These are phyloP conservation scores for Euura lappo DNA, from an alignment of 1,140 invertebrate species.

Conservation along the genomic window DNA sequence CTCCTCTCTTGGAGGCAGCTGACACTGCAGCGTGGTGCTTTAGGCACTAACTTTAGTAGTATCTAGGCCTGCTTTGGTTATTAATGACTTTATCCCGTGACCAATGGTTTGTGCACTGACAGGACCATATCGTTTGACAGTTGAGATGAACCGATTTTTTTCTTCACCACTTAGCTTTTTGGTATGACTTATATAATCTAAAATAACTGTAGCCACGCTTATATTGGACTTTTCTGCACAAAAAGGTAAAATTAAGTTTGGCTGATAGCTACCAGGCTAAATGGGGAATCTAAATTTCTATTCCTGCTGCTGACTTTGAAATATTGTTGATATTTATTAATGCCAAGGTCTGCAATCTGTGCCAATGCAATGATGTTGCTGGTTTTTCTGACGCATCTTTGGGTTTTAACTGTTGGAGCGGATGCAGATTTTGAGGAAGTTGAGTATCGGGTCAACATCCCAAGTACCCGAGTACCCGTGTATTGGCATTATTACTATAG, in stretches of 20 bases:
- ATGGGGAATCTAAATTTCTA: constrained; percentile 12
- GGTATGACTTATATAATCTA: no score
- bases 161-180: no score
- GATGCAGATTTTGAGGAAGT: constrained; percentile 12
- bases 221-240: constrained; percentile 5
- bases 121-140: constrained; percentile 11
- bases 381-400: constrained; percentile 12
- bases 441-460: constrained; percentile 14
- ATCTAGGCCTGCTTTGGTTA: constrained; percentile 13
- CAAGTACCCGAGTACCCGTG: constrained; percentile 19
- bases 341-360: constrained; percentile 11
- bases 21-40: constrained; percentile 21
- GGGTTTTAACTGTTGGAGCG: background rate
- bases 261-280: constrained; percentile 15
- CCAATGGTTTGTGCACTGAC: constrained; percentile 18
- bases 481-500: no score
- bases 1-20: constrained; percentile 11
- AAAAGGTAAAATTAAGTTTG: constrained; percentile 15
- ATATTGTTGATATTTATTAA: constrained; percentile 14
- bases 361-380: constrained; percentile 3
- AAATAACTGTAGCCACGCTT: no score
- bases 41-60: constrained; percentile 16
- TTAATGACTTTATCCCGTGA: constrained; percentile 15
- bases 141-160: constrained; percentile 18
- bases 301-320: constrained; percentile 2